Base-by-base conservation (phyloP, 2,797 vertebrate genomes). In the Mus spretus region DNA sequence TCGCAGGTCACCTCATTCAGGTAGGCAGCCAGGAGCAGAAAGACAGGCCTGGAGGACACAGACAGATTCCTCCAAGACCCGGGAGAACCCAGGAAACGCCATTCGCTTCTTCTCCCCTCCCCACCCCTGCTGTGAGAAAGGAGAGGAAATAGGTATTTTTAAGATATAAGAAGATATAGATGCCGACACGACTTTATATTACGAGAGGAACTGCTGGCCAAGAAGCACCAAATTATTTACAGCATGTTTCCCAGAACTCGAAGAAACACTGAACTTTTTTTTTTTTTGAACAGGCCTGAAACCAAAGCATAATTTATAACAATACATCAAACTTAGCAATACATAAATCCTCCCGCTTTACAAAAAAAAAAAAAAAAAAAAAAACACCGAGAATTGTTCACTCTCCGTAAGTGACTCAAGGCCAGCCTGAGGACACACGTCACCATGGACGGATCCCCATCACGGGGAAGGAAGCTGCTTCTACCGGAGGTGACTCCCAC, bases 191-290 rank as follows among this genome's bases (percentile, higher is more conserved):
- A 26, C 72, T 91, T 53, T 81, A 65, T 72, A 59, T 91, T 88
- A 96, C 85, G 61, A 96, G 84, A 95, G 78, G 93, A 97, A 97
- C 77, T 59, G 61, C 53, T 34, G 15, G 91, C 92, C 81, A 55
- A 74, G 91, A 95, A 97, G 89, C 97, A 92, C 95, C 90, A 12
- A 86, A 96, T 89, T 80, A 96, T 97, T 97, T 96, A 93, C 80
- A 94, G 84, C 91, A 24, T 94, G 92, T 94, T 96, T 98, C 93
- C 95, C 88, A 92, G 94, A 97, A 97, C 88, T 90, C 79, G 50
- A 80, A 94, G 88, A 92, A 89, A 96, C 6, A 80, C 44, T 7
- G 0, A n/a, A 59, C 31, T 80, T 78, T 22, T 63, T 22, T 55
- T 63, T 79, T 55, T 63, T 79, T 26, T 93, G 77, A 74, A 10